These are phyloP conservation scores for Macrosoma leucophasiata DNA, from an alignment of 2,888 invertebrate species.

Conservation along the genomic window DNA sequence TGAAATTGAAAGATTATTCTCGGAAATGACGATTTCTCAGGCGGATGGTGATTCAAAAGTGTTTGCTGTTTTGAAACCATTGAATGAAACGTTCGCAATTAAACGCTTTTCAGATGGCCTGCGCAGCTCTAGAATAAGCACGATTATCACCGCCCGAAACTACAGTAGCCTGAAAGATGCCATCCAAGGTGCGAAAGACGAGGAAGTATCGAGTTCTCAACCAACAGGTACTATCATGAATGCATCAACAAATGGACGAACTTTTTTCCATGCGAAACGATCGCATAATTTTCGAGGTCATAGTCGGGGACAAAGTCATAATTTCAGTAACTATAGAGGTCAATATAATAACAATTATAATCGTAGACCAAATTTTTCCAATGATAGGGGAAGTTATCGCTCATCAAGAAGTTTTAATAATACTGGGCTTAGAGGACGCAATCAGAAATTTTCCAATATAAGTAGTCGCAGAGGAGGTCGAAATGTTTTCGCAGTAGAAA, in stretches of 20 bases:
- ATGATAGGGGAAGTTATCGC: conserved; percentile 1
- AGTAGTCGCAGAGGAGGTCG: conserved; percentile 1
- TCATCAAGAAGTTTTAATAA: neutral
- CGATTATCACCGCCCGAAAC: conserved; percentile 7
- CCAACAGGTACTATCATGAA: too few species aligned
- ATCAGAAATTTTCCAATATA: too few species aligned
- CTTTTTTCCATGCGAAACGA: neutral
- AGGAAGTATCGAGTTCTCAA: too few species aligned
- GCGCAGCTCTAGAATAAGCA: conserved; percentile 7
- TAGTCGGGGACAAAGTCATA: neutral
- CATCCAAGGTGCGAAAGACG: conserved; percentile 14
- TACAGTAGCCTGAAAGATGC: conserved; percentile 11
- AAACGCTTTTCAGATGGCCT: conserved; percentile 9
- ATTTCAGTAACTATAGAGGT: neutral
- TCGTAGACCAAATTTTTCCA: too few species aligned
- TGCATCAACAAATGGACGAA: conserved; percentile 1
- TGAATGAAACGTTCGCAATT: conserved; percentile 13
- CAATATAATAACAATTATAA: too few species aligned
- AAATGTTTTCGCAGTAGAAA: neutral
- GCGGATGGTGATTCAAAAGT: conserved; percentile 7
- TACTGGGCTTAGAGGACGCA: too few species aligned
- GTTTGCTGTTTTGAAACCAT: conserved; percentile 12
- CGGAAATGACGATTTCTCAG: conserved; percentile 15
- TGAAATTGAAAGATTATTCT: conserved; percentile 12
- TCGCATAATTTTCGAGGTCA: neutral